Evolutionary conservation across 2,113 vertebrate species (phyloP), one percentile per base, ranked within the genome.

Genomic region (Potamarius usumacintae): DNA sequence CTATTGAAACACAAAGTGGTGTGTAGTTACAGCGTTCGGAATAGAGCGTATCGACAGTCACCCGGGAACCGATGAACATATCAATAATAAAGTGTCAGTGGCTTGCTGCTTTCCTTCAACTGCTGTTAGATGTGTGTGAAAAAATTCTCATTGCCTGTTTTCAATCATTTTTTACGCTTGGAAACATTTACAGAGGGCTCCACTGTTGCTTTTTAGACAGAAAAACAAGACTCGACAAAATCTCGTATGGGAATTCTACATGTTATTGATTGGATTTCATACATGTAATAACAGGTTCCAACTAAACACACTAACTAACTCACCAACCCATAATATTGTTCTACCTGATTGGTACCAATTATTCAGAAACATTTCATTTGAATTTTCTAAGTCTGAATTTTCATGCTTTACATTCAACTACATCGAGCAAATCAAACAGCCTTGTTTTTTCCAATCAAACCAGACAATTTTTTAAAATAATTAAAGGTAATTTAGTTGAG

Each of bases 61-160:
- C 85, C 53, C 14, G 48, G 79, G 74, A 86, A 67, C 30, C 65
- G 85, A 86, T 53, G 74, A 86, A 79, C 18, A 22, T 15, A 15
- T 79, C 74, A 34, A 63, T 30, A 25, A 63, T 12, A 79, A 86
- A 86, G n/a, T 67, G 42, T 60, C 25, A 67, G 4, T 34, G 30
- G 17, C 52, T 78, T 20, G 57, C 72, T 50, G 84, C 50, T 78
- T 63, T 50, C 22, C 34, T 50, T 14, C 67, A 15, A 42, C 42
- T 10, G 12, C 30, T 2, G 22, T 74, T 85, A 76, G 7, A 76
- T 10, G 34, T 76, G 34, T 50, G 25, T 14, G 25, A 34, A n/a
- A 20, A 30, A 60, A 62, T 60, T 25, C 53, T 58, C 25, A 30
- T 60, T 9, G 27, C 34, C 34, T 42, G 9, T 72, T 72, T 72